Conservation (phyloP, 2,888 invertebrate species). For the Agonopterix alstromeriana region DNA sequence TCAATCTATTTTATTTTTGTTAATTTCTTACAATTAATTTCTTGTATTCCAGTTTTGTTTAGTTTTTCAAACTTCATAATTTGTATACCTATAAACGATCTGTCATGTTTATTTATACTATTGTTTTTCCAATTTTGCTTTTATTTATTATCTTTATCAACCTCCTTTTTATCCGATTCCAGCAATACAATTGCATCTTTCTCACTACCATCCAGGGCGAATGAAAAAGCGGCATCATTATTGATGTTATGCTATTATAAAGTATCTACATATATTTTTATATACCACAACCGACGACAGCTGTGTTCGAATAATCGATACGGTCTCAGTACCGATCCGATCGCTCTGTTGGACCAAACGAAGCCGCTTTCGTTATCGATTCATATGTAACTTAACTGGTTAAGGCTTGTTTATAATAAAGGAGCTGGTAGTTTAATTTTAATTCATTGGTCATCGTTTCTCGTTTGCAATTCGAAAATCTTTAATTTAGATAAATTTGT, state of each 20-base stretch:
- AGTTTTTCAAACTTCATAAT: too few species aligned
- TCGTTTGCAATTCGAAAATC: not conserved
- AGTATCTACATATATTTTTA: constrained; percentile 3
- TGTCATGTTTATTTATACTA: too few species aligned
- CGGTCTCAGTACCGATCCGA: constrained; percentile 39
- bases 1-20: too few species aligned
- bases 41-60: too few species aligned
- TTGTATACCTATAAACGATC: too few species aligned
- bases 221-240: too few species aligned
- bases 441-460: not conserved
- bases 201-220: too few species aligned
- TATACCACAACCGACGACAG: constrained; percentile 30
- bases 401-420: constrained; percentile 30
- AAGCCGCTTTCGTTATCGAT: constrained; percentile 61
- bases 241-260: too few species aligned
- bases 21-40: too few species aligned
- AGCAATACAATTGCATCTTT: too few species aligned
- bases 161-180: not conserved
- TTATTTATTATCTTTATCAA: not conserved
- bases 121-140: not conserved
- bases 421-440: not conserved
- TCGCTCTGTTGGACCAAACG: constrained; percentile 50
- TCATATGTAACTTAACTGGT: constrained; percentile 47
- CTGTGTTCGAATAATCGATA: constrained; percentile 44
- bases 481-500: not conserved